These are phyloP conservation scores for Melanotaenia pygmaea DNA, from an alignment of 2,797 vertebrate genomes.

Conservation along the genomic window DNA sequence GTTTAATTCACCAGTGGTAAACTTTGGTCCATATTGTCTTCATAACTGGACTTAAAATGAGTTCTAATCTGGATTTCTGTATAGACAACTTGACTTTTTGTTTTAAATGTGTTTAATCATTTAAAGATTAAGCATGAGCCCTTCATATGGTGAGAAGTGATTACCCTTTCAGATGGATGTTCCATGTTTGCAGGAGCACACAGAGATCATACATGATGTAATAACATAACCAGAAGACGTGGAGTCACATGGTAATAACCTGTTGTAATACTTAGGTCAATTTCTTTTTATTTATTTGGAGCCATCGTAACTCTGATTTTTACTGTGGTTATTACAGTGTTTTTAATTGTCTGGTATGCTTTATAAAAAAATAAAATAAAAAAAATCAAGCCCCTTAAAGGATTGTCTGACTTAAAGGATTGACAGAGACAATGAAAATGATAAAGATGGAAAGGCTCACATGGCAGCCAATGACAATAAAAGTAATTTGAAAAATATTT, in stretches of 20 bases:
- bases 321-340: no score
- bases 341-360: no score
- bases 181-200: constrained; percentile 37
- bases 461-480: no score
- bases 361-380: no score
- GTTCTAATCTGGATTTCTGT: constrained; percentile 15
- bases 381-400: not conserved
- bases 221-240: constrained; percentile 43
- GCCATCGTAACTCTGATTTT: constrained; percentile 23
- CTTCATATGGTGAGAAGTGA: constrained; percentile 34
- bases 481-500: no score
- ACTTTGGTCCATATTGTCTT: not conserved
- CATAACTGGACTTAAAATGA: constrained; percentile 20
- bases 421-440: constrained; percentile 29
- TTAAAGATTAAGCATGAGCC: not conserved
- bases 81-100: constrained; percentile 11
- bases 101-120: constrained; percentile 33
- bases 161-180: constrained; percentile 39
- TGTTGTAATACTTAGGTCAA: constrained; percentile 44
- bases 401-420: not conserved
- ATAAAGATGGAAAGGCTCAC: constrained; percentile 3
- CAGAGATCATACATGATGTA: constrained; percentile 58
- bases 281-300: constrained; percentile 50
- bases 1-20: constrained; percentile 11
- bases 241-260: constrained; percentile 56